Base-by-base conservation (phyloP, 1,140 invertebrate genomes). In the Orchesella cincta region DNA sequence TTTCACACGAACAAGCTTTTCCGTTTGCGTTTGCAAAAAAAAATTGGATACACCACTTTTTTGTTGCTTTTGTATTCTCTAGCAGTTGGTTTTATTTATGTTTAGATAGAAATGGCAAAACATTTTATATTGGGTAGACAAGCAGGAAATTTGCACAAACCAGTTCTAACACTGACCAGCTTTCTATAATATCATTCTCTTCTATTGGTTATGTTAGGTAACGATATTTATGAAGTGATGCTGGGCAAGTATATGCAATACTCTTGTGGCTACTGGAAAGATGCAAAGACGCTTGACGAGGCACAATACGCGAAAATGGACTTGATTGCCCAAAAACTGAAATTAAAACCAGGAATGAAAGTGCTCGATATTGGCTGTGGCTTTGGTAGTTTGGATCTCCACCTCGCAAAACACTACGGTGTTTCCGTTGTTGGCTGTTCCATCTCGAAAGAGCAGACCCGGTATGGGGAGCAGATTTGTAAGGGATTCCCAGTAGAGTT, bases 241-340 rank as follows among this genome's bases (percentile, higher is more conserved):
- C 29, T 73, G 71, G 34, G 71, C 34, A 73, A 73, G 28, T 46
- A 73, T 35, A 70, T 76, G 62, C 54, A 34, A n/a, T 76, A 76
- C 64, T 46, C 62, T n/a, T 76, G 75, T 34, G 75, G 62, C 33
- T 76, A 76, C 36, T 76, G 75, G 75, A 70, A 46, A 26, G 64
- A 76, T 52, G 62, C 75, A 2, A 71, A 12, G 12, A 71, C 33
- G 31, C 46, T 74, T 8, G 73, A 74, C 20, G 39, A 52, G 20
- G 73, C 73, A 33, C 73, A 74, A 54, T 33, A 26, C 20, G 73
- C 73, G 18, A 74, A 64, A 36, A 75, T 75, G 74, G 74, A 75
- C n/a, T 33, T 75, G 18, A 67, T 75, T 28, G 74, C 52, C n/a
- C 28, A 39, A 18, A 75, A 75, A 64, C 74, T 75, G 1, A 75